phyloP scores from a whole-genome alignment of 2,888 invertebrate species.

The Drosophila neutralis region DNA sequence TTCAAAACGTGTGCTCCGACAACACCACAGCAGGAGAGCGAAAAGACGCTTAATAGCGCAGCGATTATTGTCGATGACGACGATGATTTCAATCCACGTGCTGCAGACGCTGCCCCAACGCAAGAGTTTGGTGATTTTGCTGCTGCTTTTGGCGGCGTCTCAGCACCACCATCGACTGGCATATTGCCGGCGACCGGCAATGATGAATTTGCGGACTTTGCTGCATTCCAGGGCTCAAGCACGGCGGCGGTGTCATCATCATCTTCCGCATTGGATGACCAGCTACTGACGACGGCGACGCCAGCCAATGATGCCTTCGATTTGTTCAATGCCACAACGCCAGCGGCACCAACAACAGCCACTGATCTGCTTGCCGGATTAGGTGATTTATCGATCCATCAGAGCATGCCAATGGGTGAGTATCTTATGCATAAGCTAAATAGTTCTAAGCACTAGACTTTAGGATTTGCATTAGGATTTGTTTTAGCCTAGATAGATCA shows the following conservation, averaged over 20 bases:
- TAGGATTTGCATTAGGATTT: slow-evolving; percentile 43
- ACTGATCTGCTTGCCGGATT: slow-evolving; percentile 86
- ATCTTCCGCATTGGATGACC: slow-evolving; percentile 59
- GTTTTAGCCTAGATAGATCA: slow-evolving; percentile 27
- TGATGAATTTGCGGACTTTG: slow-evolving; percentile 94
- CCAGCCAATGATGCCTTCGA: slow-evolving; percentile 81
- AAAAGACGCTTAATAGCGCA: slow-evolving; percentile 69
- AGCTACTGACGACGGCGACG: slow-evolving; percentile 67
- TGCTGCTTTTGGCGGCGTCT: slow-evolving; percentile 87
- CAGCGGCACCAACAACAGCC: slow-evolving; percentile 63
- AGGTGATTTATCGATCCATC: slow-evolving; percentile 84
- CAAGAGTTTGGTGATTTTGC: slow-evolving; percentile 92
- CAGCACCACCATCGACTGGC: slow-evolving; percentile 62
- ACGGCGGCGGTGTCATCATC: slow-evolving; percentile 37
- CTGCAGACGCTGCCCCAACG: slow-evolving; percentile 82
- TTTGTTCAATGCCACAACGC: slow-evolving; percentile 71
- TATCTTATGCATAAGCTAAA: slow-evolving; percentile 12
- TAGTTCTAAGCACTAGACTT: slow-evolving; percentile 14
- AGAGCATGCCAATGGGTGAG: slow-evolving; percentile 84
- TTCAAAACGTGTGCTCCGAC: slow-evolving; percentile 86
- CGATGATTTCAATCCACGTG: slow-evolving; percentile 85
- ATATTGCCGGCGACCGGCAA: slow-evolving; percentile 65
- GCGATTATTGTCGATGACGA: slow-evolving; percentile 87
- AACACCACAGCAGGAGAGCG: slow-evolving; percentile 60
- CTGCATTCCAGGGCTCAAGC: slow-evolving; percentile 87